Conservation (phyloP, 2,113 vertebrate species). For the Saccopteryx leptura region DNA sequence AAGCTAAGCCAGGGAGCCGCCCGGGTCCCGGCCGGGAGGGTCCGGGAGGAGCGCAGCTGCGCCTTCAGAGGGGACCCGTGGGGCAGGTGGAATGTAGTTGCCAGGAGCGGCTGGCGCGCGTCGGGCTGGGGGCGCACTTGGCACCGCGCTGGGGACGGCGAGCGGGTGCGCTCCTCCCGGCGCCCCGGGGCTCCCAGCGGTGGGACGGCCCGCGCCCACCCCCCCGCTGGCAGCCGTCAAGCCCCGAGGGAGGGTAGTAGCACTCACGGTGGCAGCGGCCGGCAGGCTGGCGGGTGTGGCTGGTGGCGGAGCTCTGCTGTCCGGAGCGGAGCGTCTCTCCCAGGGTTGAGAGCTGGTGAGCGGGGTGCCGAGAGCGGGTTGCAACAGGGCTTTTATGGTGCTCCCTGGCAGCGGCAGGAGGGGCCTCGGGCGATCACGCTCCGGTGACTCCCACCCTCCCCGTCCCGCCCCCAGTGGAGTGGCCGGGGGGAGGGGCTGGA, state of each 20-base stretch:
- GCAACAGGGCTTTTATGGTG: slow-evolving; percentile 86
- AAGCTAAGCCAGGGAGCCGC: background rate
- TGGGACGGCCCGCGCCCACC: accelerated
- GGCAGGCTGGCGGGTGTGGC: background rate
- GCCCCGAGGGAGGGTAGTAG: background rate
- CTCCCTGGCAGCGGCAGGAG: slow-evolving; percentile 84
- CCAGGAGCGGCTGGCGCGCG: background rate
- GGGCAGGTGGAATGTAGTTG: background rate
- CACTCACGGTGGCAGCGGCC: slow-evolving; percentile 70
- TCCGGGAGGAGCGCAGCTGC: background rate
- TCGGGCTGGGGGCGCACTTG: no score
- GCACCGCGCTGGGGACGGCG: background rate
- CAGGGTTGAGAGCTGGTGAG: background rate
- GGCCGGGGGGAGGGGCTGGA: slow-evolving; percentile 18
- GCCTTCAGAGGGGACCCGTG: background rate
- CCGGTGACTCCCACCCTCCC: slow-evolving; percentile 68
- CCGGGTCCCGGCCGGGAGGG: background rate
- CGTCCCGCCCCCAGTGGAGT: slow-evolving; percentile 68
- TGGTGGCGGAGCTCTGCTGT: background rate
- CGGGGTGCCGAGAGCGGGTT: slow-evolving; percentile 41
- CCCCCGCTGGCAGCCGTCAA: accelerated
- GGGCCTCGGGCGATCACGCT: slow-evolving; percentile 87
- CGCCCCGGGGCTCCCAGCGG: background rate
- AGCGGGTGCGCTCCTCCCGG: accelerated
- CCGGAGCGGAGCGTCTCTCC: background rate